Base-by-base conservation (phyloP, 37 sponge, comb jelly and placozoan species). In the Haliclona indistincta region DNA sequence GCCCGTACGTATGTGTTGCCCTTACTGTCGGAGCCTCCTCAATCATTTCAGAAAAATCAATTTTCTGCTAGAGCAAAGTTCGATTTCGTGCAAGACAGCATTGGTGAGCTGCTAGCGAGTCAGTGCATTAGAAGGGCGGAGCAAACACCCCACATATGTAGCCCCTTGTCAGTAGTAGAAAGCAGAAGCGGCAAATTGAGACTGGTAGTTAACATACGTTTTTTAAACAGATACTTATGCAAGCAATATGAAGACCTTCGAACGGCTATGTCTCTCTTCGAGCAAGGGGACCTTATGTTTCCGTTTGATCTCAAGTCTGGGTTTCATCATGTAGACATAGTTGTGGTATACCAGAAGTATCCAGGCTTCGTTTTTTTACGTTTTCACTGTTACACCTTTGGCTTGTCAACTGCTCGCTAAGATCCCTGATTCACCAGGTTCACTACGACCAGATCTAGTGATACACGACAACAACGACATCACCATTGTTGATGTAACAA, bases 311-410 rank as follows among this genome's bases (percentile, higher is more conserved):
- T 67, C 11, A 67, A 65, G 39, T 78, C 78, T 30, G 78, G 68
- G 20, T 78, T 66, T 28, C 78, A 77, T 51, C 78, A 77, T 29
- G n/a, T 77, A 19, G 67, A 77, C 42, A 65, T 77, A n/a, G n/a
- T n/a, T n/a, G n/a, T n/a, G n/a, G n/a, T n/a, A n/a, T n/a, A n/a
- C n/a, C n/a, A n/a, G n/a, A n/a, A n/a, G n/a, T n/a, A n/a, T n/a
- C n/a, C n/a, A n/a, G n/a, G n/a, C n/a, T n/a, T n/a, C n/a, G n/a
- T n/a, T n/a, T n/a, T n/a, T n/a, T n/a, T n/a, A n/a, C n/a, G n/a
- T n/a, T n/a, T n/a, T n/a, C n/a, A n/a, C n/a, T n/a, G n/a, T n/a
- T n/a, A n/a, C n/a, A n/a, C n/a, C n/a, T n/a, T n/a, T n/a, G n/a
- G n/a, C n/a, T n/a, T n/a, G n/a, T n/a, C n/a, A n/a, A n/a, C n/a